phyloP scores from a whole-genome alignment of 2,888 invertebrate genomes.

The Eupithecia tripunctaria region DNA sequence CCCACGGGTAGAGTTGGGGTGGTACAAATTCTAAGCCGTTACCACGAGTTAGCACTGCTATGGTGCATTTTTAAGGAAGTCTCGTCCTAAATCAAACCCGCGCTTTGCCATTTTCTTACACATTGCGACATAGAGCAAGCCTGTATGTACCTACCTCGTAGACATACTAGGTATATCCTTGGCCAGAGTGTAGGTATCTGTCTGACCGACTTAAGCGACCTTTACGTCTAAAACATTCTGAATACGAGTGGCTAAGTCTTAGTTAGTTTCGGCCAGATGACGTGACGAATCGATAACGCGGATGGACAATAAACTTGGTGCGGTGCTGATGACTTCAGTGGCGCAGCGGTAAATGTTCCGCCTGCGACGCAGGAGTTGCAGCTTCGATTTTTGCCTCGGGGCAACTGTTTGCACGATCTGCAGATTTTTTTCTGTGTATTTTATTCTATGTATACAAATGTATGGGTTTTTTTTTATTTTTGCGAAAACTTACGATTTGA shows the following conservation, averaged over 20 bases:
- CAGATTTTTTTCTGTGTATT: too few relatives aligned
- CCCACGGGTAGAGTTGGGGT: too few relatives aligned
- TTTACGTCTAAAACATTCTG: background rate
- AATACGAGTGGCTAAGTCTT: background rate
- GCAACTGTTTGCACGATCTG: too few relatives aligned
- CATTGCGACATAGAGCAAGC: background rate
- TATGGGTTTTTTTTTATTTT: too few relatives aligned
- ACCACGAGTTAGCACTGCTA: too few relatives aligned
- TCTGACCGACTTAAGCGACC: background rate
- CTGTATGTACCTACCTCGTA: background rate
- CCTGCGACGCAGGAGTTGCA: background rate
- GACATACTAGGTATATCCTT: background rate
- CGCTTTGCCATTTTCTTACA: background rate
- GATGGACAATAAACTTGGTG: background rate
- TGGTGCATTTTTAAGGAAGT: background rate
- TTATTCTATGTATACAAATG: too few relatives aligned
- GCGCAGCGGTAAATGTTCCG: background rate
- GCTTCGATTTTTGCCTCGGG: too few relatives aligned
- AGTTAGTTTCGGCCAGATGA: background rate
- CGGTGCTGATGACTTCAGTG: background rate
- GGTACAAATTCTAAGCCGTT: too few relatives aligned
- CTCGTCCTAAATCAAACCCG: background rate
- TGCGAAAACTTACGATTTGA: too few relatives aligned
- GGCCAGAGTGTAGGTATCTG: background rate
- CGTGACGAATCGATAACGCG: background rate